Base-by-base conservation (phyloP, 2,113 vertebrate species). In the Rostratula benghalensis region DNA sequence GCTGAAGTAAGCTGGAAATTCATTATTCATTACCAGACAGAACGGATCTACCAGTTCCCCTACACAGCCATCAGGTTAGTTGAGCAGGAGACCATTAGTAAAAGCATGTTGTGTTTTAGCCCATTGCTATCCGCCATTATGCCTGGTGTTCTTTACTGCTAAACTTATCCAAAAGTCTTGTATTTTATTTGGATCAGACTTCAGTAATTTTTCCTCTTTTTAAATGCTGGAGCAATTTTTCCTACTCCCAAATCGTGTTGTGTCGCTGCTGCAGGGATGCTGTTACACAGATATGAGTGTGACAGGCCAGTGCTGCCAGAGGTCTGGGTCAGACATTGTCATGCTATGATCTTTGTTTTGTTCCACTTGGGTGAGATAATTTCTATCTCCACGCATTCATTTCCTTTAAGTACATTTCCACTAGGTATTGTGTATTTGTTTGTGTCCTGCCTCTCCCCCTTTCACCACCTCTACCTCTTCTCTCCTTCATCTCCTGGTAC, bases 351-450 rank as follows among this genome's bases (percentile, higher is more conserved):
- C 77, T 17, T 61, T 48, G 43, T 60, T 65, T 78, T 87, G 54
- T 87, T 87, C 77, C 73, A 87, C 33, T 94, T 41, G 77, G 60
- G 71, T 94, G 79, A 92, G 41, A 81, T 81, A 8, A 83, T 89
- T 78, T 92, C 80, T 93, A 48, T 89, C 90, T 93, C 82, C 46
- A 59, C 53, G 45, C 51, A 63, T 82, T 92, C 57, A 64, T 92
- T 91, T 95, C 83, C 77, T 89, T 77, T 94, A 10, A 28, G 83
- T 68, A 89, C 43, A 79, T 91, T 95, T 96, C 91, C 95, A 83
- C 83, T 48, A 31, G 51, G 87, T 53, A 64, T 74, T 78, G 71
- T 9, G 25, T 48, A 83, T 74, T 77, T n/a, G 53, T 86, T 94
- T 89, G 48, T 87, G 87, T 75, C 74, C 74, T 89, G 73, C 61